Conservation (phyloP, 2,113 vertebrate species). For the Taurulus bubalis region DNA sequence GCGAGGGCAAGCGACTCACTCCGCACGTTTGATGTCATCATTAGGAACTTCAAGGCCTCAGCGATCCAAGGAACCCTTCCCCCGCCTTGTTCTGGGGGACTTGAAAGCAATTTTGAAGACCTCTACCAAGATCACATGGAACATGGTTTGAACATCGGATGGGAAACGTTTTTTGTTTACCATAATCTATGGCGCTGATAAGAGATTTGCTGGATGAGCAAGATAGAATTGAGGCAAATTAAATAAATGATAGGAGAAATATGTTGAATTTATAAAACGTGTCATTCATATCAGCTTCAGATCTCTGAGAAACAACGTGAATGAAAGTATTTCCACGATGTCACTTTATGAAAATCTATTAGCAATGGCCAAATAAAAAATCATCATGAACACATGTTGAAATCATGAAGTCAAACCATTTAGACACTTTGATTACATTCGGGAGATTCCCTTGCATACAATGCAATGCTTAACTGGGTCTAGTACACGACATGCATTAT, state of each 20-base stretch:
- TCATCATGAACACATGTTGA: constrained; percentile 22
- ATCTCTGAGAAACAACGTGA: constrained; percentile 9
- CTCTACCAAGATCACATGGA: constrained; percentile 49
- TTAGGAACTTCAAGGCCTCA: constrained; percentile 59
- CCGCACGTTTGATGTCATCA: constrained; percentile 67
- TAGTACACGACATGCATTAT: constrained; percentile 22
- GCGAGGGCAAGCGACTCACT: constrained; percentile 35
- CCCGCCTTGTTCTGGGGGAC: constrained; percentile 64
- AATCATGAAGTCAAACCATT: constrained; percentile 26
- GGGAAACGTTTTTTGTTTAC: constrained; percentile 48
- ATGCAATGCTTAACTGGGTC: background rate
- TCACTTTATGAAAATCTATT: background rate
- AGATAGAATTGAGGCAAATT: background rate
- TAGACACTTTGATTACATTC: constrained; percentile 36
- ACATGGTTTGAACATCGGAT: constrained; percentile 45
- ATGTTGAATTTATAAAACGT: background rate
- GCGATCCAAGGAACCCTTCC: constrained; percentile 42
- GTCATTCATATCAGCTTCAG: background rate
- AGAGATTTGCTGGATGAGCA: constrained; percentile 37
- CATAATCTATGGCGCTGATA: constrained; percentile 32
- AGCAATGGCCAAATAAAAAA: constrained; percentile 4
- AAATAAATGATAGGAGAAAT: constrained; percentile 4
- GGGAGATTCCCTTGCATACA: constrained; percentile 12
- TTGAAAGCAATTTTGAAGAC: constrained; percentile 67
- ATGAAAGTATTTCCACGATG: background rate